These are phyloP conservation scores for Cisticola juncidis DNA, from an alignment of 2,113 vertebrate species.

Conservation along the genomic window DNA sequence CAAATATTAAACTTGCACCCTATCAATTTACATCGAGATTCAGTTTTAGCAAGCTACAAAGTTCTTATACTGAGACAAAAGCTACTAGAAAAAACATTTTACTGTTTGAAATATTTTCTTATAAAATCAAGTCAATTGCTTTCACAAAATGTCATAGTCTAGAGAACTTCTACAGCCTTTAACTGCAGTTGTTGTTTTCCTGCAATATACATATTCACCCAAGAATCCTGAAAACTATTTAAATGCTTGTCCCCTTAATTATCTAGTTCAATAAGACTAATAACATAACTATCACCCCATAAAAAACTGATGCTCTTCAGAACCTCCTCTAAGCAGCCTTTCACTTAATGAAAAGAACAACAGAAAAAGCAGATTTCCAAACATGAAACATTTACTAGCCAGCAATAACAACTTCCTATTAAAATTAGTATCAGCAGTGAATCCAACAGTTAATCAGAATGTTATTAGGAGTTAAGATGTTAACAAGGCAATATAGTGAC, in stretches of 20 bases:
- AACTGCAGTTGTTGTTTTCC: background rate
- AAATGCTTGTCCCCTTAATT: background rate
- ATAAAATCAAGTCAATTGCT: background rate
- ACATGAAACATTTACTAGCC: conserved; percentile 25
- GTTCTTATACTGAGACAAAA: background rate
- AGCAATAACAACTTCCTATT: background rate
- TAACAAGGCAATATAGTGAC: background rate
- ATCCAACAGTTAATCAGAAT: background rate
- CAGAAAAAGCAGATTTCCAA: conserved; percentile 6
- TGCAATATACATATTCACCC: background rate
- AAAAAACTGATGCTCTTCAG: background rate
- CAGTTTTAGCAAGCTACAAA: background rate
- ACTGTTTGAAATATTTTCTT: background rate
- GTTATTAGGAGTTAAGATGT: background rate
- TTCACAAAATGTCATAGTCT: background rate
- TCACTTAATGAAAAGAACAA: conserved; percentile 14
- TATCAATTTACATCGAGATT: background rate
- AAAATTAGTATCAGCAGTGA: background rate
- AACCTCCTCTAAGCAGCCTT: background rate
- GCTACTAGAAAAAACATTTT: background rate
- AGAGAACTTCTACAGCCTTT: background rate
- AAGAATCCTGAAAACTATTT: background rate
- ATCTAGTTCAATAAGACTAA: background rate
- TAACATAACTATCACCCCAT: background rate
- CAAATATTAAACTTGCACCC: background rate